These are phyloP conservation scores for Mayetiola destructor DNA, from an alignment of 2,888 invertebrate genomes.

Conservation along the genomic window DNA sequence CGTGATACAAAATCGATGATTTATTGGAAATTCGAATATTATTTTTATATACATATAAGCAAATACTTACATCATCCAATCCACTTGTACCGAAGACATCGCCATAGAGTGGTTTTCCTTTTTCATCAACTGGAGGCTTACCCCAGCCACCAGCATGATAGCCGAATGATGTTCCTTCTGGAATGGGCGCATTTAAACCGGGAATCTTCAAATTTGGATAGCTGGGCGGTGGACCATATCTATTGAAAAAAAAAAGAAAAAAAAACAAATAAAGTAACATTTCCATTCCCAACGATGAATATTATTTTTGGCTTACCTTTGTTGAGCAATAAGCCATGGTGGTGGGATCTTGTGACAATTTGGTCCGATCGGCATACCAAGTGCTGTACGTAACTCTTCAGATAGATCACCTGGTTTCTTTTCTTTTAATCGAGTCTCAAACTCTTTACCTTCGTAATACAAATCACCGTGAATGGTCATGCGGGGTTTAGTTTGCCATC, in stretches of 20 bases:
- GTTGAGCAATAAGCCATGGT: conserved; percentile 66
- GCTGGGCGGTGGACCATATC: conserved; percentile 97
- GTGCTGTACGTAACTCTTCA: conserved; percentile 86
- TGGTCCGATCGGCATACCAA: conserved; percentile 97
- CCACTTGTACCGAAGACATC: conserved; percentile 90
- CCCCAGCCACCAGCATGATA: conserved; percentile 99
- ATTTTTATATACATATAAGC: not conserved
- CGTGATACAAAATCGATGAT: not conserved
- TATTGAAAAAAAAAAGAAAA: conserved; percentile 22
- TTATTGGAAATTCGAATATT: not conserved
- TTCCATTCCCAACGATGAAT: not conserved
- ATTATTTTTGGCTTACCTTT: conserved; percentile 22
- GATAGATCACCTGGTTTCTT: conserved; percentile 97
- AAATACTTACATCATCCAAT: conserved; percentile 49
- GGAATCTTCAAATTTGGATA: conserved; percentile 97
- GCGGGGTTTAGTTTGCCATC: conserved; percentile 97
- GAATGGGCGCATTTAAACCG: conserved; percentile 95
- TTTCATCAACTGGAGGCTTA: conserved; percentile 97
- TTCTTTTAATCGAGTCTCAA: conserved; percentile 91
- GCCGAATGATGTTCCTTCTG: conserved; percentile 93
- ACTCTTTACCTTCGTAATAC: conserved; percentile 98
- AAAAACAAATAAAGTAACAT: not conserved
- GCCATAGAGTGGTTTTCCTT: conserved; percentile 93
- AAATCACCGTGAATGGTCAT: conserved; percentile 99
- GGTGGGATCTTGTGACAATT: conserved; percentile 82